Base-by-base conservation (phyloP, 2,113 vertebrate genomes). In the Gymnobelideus leadbeateri region DNA sequence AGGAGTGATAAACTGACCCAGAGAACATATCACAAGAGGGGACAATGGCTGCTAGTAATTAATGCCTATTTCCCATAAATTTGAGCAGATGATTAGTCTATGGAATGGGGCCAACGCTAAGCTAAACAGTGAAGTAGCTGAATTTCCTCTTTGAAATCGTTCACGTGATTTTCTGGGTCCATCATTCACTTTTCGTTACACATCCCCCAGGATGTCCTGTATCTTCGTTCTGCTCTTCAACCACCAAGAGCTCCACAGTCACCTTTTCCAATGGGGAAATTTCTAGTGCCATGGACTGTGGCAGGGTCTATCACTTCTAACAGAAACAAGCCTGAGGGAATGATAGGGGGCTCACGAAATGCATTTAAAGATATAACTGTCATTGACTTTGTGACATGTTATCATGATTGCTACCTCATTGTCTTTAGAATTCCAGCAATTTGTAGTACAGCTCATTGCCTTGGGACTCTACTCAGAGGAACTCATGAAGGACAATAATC, bases 41-140 rank as follows among this genome's bases (percentile, higher is more conserved):
- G 97, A 92, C 24, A 89, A 93, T 94, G 77, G 57, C 61, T 95
- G 93, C 52, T 28, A 10, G 95, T 95, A 95, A 94, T 97, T 96
- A 89, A 89, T 95, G 51, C 94, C 95, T 92, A 93, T 93, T 94
- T 96, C 96, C 94, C 54, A 55, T 95, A 96, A 97, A 96, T 94
- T 93, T 93, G 68, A 84, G 19, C 68, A 84, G 19, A 84, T 19
- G 68, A 43, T 43, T 43, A 43, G 7, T 43, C n/a, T 43, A n/a
- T 43, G 92, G 94, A 94, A 46, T 25, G 61, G 53, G 31, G 92
- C 89, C 95, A 97, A 37, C 16, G 31, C 91, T 54, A 57, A 49
- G 25, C 55, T 28, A 9, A 89, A 94, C 52, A 51, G 51, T 91
- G 68, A 95, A 91, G 89, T 77, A 96, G 94, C 89, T 77, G 94